Conservation (phyloP, 2,888 invertebrate genomes). For the Matsumyia berberina region DNA sequence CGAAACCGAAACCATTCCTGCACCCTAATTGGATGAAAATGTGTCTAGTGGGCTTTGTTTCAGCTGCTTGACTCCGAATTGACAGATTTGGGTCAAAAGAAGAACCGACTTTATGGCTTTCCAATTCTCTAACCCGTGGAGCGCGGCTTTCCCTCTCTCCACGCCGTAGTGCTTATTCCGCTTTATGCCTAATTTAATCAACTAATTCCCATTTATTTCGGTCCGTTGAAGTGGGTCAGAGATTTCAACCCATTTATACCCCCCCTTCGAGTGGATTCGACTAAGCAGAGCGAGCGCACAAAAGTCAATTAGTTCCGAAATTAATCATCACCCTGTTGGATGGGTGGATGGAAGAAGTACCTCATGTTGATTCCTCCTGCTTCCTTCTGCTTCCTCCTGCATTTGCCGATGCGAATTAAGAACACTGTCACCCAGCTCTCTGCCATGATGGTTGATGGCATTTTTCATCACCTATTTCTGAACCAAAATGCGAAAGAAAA, state of each 20-base stretch:
- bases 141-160: slow-evolving; percentile 49
- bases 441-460: slow-evolving; percentile 44
- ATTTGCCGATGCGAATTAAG: slow-evolving; percentile 26
- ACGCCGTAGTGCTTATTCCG: too few relatives aligned
- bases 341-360: too few relatives aligned
- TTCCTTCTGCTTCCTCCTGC: too few relatives aligned
- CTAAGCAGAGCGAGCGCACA: slow-evolving; percentile 15
- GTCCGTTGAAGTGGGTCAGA: slow-evolving; percentile 65
- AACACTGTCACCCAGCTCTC: slow-evolving; percentile 14
- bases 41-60: slow-evolving; percentile 17
- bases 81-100: slow-evolving; percentile 42
- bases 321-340: slow-evolving; percentile 47
- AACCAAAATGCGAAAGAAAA: neutral
- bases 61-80: slow-evolving; percentile 30
- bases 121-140: slow-evolving; percentile 2
- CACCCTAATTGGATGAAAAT: slow-evolving; percentile 39
- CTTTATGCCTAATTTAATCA: slow-evolving; percentile 62
- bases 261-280: slow-evolving; percentile 14
- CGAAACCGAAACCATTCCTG: slow-evolving; percentile 5
- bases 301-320: slow-evolving; percentile 64
- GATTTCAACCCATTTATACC: slow-evolving; percentile 63
- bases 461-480: slow-evolving; percentile 41
- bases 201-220: slow-evolving; percentile 45
- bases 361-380: too few relatives aligned
- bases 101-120: slow-evolving; percentile 20